Conservation (phyloP, 2,888 invertebrate genomes). For the Lasioglossum lativentre region DNA sequence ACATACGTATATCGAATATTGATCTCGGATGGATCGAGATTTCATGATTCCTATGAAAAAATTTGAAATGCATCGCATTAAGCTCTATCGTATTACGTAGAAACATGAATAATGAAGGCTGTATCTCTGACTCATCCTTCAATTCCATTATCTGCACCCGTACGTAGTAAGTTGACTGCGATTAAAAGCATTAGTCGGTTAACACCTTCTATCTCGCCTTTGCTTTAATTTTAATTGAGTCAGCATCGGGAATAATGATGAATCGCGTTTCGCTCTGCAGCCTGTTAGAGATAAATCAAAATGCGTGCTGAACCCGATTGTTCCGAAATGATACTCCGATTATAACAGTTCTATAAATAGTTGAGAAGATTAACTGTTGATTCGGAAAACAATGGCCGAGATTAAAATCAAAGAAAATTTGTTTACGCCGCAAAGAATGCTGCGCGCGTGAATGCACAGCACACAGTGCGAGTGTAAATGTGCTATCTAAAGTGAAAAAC, state of each 20-base stretch:
- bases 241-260: not conserved
- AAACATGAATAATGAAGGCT: slow-evolving; percentile 44
- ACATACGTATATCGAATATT: not conserved
- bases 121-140: slow-evolving; percentile 47
- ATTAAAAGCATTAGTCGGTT: slow-evolving; percentile 3
- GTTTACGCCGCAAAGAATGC: not conserved
- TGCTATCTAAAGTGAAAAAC: not conserved
- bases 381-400: not conserved
- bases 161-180: not conserved
- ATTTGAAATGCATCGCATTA: slow-evolving; percentile 15
- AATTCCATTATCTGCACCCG: slow-evolving; percentile 17
- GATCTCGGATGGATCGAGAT: not conserved
- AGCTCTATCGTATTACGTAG: slow-evolving; percentile 29
- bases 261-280: not conserved
- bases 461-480: not conserved
- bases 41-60: not conserved
- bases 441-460: not conserved
- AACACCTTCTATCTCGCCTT: not conserved
- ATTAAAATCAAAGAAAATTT: not conserved
- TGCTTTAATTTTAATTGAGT: not conserved
- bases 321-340: not conserved
- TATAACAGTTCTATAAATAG: not conserved
- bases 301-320: not conserved
- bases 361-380: not conserved
- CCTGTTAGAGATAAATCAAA: not conserved